phyloP scores from a whole-genome alignment of 1,140 invertebrate genomes.

The Acromyrmex echinatior region DNA sequence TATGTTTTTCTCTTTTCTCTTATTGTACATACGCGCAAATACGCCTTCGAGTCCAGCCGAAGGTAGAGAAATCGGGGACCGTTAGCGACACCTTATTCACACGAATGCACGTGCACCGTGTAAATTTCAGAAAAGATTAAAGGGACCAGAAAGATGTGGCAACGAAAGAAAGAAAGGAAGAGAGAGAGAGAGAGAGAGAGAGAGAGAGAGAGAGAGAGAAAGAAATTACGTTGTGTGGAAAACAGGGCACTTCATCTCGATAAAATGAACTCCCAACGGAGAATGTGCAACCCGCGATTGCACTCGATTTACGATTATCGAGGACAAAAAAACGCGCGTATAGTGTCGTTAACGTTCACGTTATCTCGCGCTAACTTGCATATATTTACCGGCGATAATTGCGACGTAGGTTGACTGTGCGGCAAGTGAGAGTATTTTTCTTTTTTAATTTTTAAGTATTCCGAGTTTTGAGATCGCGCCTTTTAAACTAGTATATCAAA shows the following conservation, averaged over 20 bases:
- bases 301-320: slow-evolving; percentile 29
- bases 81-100: slow-evolving; percentile 73
- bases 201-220: slow-evolving; percentile 4
- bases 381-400: slow-evolving; percentile 21
- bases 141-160: slow-evolving; percentile 19
- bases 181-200: slow-evolving; percentile 19
- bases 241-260: slow-evolving; percentile 2
- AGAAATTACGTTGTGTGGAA: not conserved
- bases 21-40: slow-evolving; percentile 50
- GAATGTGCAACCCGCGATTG: not conserved
- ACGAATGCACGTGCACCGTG: slow-evolving; percentile 64
- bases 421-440: not conserved
- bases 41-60: slow-evolving; percentile 46
- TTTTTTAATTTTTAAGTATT: not conserved
- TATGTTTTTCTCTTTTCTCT: slow-evolving; percentile 59
- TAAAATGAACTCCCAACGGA: not conserved
- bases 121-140: slow-evolving; percentile 70
- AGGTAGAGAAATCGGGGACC: slow-evolving; percentile 62
- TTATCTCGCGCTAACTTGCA: slow-evolving; percentile 23
- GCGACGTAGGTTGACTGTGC: not conserved
- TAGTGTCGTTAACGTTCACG: not conserved
- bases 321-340: slow-evolving; percentile 8
- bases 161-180: slow-evolving; percentile 13
- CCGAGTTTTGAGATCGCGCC: not conserved
- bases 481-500: not conserved